Evolutionary conservation across 2,797 vertebrate species (phyloP).

Genomic region (Rhyacichthys aspro): DNA sequence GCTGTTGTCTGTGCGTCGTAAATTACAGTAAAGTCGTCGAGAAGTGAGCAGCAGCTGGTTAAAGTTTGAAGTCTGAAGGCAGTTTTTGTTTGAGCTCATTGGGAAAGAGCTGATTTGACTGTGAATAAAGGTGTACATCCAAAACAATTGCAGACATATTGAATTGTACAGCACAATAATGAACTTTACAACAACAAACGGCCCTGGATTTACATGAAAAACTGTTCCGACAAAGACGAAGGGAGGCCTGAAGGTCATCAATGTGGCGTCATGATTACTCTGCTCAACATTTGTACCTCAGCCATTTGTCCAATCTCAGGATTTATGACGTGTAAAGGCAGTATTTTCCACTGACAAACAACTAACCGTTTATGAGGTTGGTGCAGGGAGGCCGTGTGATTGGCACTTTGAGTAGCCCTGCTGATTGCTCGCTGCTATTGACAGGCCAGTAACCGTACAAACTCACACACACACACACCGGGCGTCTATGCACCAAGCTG

Average conservation of each 20-base stretch:
- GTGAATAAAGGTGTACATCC: no score
- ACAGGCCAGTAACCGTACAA: slow-evolving; percentile 29
- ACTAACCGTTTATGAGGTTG: slow-evolving; percentile 3
- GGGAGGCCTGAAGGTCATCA: slow-evolving; percentile 54
- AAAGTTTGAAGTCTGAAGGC: no score
- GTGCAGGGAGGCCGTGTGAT: slow-evolving; percentile 36
- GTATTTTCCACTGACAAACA: slow-evolving; percentile 4
- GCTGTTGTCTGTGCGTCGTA: no score
- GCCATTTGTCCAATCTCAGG: neutral
- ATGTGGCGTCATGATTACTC: slow-evolving; percentile 18
- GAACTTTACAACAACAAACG: no score
- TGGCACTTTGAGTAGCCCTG: slow-evolving; percentile 62
- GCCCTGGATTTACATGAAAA: no score
- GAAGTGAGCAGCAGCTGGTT: no score
- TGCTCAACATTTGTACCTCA: neutral
- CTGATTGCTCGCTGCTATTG: slow-evolving; percentile 64
- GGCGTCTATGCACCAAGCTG: slow-evolving; percentile 47
- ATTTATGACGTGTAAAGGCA: slow-evolving; percentile 7
- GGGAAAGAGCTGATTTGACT: no score
- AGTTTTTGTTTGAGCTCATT: no score
- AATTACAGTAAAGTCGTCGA: no score
- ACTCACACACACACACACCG: slow-evolving; percentile 2
- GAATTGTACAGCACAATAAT: no score
- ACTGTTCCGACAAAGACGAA: slow-evolving; percentile 4
- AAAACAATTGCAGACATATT: no score